Conservation (phyloP, 2,797 vertebrate genomes). For the Sorex maritimensis region DNA sequence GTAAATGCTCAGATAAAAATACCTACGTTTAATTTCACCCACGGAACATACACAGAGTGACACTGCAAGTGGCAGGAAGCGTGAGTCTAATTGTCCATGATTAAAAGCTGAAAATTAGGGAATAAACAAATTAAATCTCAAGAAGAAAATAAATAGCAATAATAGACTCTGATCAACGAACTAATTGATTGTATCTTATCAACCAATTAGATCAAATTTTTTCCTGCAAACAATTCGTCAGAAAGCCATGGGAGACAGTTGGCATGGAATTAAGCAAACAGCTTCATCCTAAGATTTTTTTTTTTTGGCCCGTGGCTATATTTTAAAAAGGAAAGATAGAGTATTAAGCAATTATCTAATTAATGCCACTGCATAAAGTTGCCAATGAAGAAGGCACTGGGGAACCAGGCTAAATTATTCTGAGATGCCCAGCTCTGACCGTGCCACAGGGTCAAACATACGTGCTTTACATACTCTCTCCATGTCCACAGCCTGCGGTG, state of each 20-base stretch:
- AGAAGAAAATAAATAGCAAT: conserved; percentile 1
- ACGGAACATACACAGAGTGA: neutral
- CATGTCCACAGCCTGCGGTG: neutral
- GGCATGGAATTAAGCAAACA: neutral
- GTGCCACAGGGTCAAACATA: neutral
- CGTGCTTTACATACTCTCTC: neutral
- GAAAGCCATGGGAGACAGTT: neutral
- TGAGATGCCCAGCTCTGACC: neutral
- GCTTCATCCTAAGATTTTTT: neutral
- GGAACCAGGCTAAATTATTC: neutral
- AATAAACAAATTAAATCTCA: neutral
- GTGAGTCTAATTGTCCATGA: conserved; percentile 2
- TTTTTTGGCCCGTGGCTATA: neutral
- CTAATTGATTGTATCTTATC: neutral
- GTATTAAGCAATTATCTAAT: neutral
- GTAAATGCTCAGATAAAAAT: neutral
- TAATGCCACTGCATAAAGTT: neutral
- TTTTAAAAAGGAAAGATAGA: conserved; percentile 32
- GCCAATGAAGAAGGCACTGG: neutral
- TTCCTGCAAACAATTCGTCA: neutral
- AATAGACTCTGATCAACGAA: neutral
- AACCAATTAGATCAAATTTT: conserved; percentile 10
- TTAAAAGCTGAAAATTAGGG: conserved; percentile 48
- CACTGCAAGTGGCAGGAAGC: neutral
- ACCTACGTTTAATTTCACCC: conserved; percentile 6